phyloP scores from a whole-genome alignment of 2,797 vertebrate species.

The Xiphophorus birchmanni region DNA sequence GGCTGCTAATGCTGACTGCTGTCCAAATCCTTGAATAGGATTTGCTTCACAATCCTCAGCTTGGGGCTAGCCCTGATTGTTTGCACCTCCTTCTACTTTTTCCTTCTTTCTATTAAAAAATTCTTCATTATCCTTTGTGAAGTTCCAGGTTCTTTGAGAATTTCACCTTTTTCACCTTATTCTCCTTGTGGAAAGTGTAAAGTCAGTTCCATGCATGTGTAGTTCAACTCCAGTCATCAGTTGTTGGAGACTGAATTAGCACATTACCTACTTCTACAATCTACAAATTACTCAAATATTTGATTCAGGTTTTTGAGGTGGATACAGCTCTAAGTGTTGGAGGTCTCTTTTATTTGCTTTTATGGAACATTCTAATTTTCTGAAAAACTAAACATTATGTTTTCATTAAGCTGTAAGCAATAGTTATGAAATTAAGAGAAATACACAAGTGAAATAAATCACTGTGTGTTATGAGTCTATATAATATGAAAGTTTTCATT shows the following conservation, averaged over 20 bases:
- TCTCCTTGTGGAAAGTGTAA: not conserved
- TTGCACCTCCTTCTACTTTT: not conserved
- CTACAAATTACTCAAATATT: not conserved
- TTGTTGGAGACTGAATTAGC: not conserved
- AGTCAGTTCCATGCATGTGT: not conserved
- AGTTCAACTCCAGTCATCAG: not conserved
- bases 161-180: not conserved
- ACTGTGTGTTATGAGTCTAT: not conserved
- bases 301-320: not conserved
- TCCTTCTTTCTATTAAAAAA: not conserved
- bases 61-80: not conserved
- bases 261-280: not conserved
- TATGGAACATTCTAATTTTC: not conserved
- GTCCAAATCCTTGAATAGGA: not conserved
- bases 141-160: not conserved
- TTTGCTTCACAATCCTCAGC: not conserved
- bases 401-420: not conserved
- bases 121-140: not conserved
- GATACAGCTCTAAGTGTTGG: not conserved
- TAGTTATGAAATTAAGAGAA: not conserved
- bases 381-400: not conserved
- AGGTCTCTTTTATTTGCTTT: not conserved
- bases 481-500: not conserved
- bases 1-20: not conserved
- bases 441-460: not conserved